Evolutionary conservation across 2,797 vertebrate genomes (phyloP).

Genomic region (Parotocinclus haroldoi): DNA sequence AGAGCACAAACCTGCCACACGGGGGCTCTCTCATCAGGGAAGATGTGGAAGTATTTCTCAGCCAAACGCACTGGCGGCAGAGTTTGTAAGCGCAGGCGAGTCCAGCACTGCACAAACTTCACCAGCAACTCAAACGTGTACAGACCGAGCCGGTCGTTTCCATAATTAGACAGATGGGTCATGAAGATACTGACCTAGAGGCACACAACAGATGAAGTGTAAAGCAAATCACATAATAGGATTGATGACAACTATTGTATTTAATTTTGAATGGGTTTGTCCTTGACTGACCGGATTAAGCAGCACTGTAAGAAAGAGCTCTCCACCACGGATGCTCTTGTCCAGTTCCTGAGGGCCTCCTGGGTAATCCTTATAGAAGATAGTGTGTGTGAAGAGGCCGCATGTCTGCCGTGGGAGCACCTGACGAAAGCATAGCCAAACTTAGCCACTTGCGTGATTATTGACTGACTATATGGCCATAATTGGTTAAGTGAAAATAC

Average conservation of each 20-base stretch:
- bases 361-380: slow-evolving; percentile 96
- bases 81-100: slow-evolving; percentile 88
- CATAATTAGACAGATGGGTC: slow-evolving; percentile 97
- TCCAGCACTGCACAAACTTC: slow-evolving; percentile 97
- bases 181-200: slow-evolving; percentile 96
- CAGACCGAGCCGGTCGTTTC: slow-evolving; percentile 92
- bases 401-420: slow-evolving; percentile 94
- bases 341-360: slow-evolving; percentile 94
- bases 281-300: slow-evolving; percentile 86
- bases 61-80: slow-evolving; percentile 86
- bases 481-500: too few relatives aligned
- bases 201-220: too few relatives aligned
- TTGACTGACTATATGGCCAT: too few relatives aligned
- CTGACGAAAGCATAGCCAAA: slow-evolving; percentile 60
- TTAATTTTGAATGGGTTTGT: too few relatives aligned
- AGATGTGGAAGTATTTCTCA: slow-evolving; percentile 93
- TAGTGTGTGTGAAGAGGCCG: slow-evolving; percentile 95
- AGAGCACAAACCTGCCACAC: slow-evolving; percentile 86
- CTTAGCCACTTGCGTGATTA: too few relatives aligned
- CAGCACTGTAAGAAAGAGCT: slow-evolving; percentile 92
- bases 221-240: neutral
- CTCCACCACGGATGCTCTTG: slow-evolving; percentile 93
- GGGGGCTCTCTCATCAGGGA: slow-evolving; percentile 91
- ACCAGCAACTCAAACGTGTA: slow-evolving; percentile 97
- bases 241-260: neutral